phyloP scores from a whole-genome alignment of 2,113 vertebrate genomes.

The Oostethus manadensis region DNA sequence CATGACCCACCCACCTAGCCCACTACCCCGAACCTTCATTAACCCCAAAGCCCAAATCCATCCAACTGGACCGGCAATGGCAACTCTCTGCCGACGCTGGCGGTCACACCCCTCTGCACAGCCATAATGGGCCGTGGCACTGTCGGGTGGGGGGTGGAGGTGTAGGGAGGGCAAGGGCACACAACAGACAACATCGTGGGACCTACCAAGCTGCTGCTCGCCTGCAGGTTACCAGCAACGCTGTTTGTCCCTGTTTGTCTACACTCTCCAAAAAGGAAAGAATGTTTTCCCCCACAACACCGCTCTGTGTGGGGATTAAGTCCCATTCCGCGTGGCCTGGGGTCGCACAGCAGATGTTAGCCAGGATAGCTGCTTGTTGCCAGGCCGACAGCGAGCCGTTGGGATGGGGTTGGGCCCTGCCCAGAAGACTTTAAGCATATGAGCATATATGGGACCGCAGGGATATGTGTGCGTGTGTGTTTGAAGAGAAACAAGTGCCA shows the following conservation, averaged over 20 bases:
- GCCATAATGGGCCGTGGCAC: slow-evolving; percentile 59
- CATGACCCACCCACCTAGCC: slow-evolving; percentile 26
- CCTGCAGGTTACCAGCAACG: slow-evolving; percentile 58
- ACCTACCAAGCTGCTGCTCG: slow-evolving; percentile 54
- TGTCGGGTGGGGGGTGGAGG: slow-evolving; percentile 15
- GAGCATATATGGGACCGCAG: slow-evolving; percentile 39
- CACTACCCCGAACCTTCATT: slow-evolving; percentile 60
- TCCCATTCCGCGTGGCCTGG: slow-evolving; percentile 62
- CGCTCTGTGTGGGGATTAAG: slow-evolving; percentile 66
- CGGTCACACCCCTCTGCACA: slow-evolving; percentile 64
- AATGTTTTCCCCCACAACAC: slow-evolving; percentile 67
- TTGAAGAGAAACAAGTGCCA: slow-evolving; percentile 7
- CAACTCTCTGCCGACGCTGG: slow-evolving; percentile 53
- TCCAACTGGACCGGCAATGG: slow-evolving; percentile 63
- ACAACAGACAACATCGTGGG: slow-evolving; percentile 46
- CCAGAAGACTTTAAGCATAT: slow-evolving; percentile 55
- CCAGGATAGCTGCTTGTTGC: slow-evolving; percentile 66
- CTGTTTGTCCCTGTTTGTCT: slow-evolving; percentile 58
- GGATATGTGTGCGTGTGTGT: slow-evolving; percentile 6
- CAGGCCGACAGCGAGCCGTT: slow-evolving; percentile 59
- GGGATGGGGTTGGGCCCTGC: slow-evolving; percentile 48
- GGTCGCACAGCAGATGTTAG: slow-evolving; percentile 69
- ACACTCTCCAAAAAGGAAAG: slow-evolving; percentile 55
- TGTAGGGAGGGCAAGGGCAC: neutral
- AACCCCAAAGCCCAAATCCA: slow-evolving; percentile 65